A percentile compares a stretch with the other conserved stretches of the same genome.
phyloP scores from a whole-genome alignment of 2,888 invertebrate species.

The Sesamia inferens region DNA sequence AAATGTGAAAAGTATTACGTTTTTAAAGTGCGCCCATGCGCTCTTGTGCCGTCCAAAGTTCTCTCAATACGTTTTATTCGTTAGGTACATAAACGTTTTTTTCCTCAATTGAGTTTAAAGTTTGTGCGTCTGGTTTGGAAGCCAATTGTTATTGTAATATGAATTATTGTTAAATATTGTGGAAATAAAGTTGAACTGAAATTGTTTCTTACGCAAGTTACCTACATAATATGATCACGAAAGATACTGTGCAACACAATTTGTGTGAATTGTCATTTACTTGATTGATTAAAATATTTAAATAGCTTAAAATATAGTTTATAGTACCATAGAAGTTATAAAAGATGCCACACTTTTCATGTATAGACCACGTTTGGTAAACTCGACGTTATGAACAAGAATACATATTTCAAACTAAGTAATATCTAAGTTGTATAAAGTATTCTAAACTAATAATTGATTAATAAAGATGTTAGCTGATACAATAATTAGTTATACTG shows the following conservation, averaged over 20 bases:
- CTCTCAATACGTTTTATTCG: constrained; percentile 40
- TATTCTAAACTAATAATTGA: background rate
- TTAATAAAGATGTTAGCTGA: background rate
- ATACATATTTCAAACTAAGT: background rate
- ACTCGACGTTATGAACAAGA: background rate
- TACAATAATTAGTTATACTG: background rate
- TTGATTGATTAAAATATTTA: background rate
- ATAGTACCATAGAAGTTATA: background rate
- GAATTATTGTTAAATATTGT: background rate
- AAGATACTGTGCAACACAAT: background rate
- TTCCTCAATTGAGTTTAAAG: constrained; percentile 30
- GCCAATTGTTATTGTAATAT: constrained; percentile 16
- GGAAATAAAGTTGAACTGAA: background rate
- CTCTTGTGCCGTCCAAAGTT: constrained; percentile 55
- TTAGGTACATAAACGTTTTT: constrained; percentile 20
- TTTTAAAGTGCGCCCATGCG: constrained; percentile 70
- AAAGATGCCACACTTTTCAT: background rate
- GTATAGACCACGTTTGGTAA: background rate
- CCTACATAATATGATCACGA: background rate
- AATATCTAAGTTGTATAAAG: background rate
- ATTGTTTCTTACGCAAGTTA: background rate
- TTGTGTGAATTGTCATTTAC: background rate
- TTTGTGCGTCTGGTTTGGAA: constrained; percentile 14
- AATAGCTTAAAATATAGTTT: background rate
- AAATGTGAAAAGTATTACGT: constrained; percentile 83